phyloP scores from a whole-genome alignment of 1,140 invertebrate genomes.

The Calycopis cecrops region DNA sequence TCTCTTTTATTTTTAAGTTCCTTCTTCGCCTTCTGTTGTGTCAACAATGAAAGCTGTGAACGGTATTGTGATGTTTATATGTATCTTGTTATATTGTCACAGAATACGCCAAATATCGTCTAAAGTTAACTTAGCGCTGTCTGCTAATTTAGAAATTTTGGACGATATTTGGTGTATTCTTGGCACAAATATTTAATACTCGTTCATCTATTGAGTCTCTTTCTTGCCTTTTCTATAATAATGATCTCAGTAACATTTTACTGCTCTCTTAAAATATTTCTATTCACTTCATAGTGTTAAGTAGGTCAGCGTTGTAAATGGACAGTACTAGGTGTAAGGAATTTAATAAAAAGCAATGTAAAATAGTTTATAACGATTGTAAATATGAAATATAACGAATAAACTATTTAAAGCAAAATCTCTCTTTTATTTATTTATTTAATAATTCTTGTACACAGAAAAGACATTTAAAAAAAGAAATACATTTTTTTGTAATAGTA shows the following conservation, averaged over 20 bases:
- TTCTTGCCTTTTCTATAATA: conserved; percentile 34
- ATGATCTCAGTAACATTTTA: conserved; percentile 43
- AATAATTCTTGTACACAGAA: no score
- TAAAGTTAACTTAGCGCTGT: no score
- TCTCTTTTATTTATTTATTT: conserved; percentile 22
- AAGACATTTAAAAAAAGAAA: no score
- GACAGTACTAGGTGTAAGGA: conserved; percentile 63
- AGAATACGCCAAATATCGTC: no score
- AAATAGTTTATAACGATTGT: conserved; percentile 58
- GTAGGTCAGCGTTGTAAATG: conserved; percentile 43
- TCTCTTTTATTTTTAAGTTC: background rate
- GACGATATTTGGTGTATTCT: no score
- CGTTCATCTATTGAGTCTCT: conserved; percentile 27
- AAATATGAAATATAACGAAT: conserved; percentile 63
- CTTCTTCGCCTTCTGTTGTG: conserved; percentile 17
- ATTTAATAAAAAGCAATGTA: conserved; percentile 51
- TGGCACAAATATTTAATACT: conserved; percentile 29
- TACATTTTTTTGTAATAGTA: no score
- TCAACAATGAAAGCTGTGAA: conserved; percentile 45
- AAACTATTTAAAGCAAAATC: conserved; percentile 52
- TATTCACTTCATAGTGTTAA: conserved; percentile 25
- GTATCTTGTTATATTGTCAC: no score
- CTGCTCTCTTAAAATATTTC: conserved; percentile 29
- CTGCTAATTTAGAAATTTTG: no score
- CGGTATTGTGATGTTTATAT: conserved; percentile 35